Base-by-base conservation (phyloP, 2,888 invertebrate species). In the Eilema depressum region DNA sequence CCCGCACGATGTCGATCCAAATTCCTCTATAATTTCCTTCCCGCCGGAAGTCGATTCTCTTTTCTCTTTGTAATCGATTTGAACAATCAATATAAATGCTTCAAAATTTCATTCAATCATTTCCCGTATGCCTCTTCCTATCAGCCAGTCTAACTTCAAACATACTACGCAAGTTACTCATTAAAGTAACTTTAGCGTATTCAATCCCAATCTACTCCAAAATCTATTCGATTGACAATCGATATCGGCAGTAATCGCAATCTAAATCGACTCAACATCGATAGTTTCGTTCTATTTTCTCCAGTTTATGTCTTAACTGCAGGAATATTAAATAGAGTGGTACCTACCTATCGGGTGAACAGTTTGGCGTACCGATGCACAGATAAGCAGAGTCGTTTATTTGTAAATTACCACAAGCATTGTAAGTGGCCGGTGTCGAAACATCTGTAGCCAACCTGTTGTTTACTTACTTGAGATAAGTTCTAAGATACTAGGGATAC, bases 391-490 rank as follows among this genome's bases (percentile, higher is more conserved):
- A 67, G 72, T 76, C 74, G 73, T 83, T 82, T 83, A 82, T 71
- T 75, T 77, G 82, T 76, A 82, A 76, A 81, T 74, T 77, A 76
- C 74, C 70, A 66, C 75, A 68, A 80, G 67, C 74, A 59, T 61
- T 57, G 77, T 75, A 67, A 63, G 62, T 28, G 66, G 57, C 69
- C 68, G 47, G 81, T 82, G 85, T 86, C 63, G 85, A 79, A 86
- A 86, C 86, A 86, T 82, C 78, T 81, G 83, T 84, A 75, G 68
- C 20, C 63, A 20, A 63, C 25, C 72, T 68, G 77, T 84, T 85
- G 84, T 86, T 85, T 82, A 85, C 84, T 74, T 79, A 69, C 37
- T 65, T 47, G 60, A 77, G 82, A 82, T 83, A 84, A 79, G 68
- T 69, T 65, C 57, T 3, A 63, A 66, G 79, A 82, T 84, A 84